These are phyloP conservation scores for Drosophila demipolita DNA, from an alignment of 2,888 invertebrate species.

Conservation along the genomic window DNA sequence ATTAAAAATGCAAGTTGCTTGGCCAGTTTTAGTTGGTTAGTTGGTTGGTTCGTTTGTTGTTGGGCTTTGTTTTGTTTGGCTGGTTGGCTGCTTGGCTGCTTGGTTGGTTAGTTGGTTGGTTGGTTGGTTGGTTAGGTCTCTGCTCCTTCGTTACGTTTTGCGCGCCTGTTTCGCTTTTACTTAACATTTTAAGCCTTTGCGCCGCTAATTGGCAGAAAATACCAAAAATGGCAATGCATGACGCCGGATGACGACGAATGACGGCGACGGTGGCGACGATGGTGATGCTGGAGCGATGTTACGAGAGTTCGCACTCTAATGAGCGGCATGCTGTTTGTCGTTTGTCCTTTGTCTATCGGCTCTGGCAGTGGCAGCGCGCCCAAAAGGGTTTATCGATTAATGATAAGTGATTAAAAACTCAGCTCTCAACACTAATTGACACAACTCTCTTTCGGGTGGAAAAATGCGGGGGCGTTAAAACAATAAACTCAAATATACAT, in stretches of 20 bases:
- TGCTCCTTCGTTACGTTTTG: constrained; percentile 74
- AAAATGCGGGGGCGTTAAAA: constrained; percentile 37
- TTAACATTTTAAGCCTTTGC: constrained; percentile 80
- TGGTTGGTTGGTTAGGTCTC: constrained; percentile 33
- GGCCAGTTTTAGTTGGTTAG: constrained; percentile 53
- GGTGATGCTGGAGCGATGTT: constrained; percentile 28
- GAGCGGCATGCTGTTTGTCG: constrained; percentile 52
- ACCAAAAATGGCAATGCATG: constrained; percentile 82
- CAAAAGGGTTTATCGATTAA: constrained; percentile 56
- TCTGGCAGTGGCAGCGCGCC: constrained; percentile 36
- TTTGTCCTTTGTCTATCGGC: background rate
- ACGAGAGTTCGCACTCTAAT: constrained; percentile 56
- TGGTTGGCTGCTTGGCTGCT: constrained; percentile 56
- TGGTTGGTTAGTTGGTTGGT: constrained; percentile 40
- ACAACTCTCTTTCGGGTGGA: constrained; percentile 20
- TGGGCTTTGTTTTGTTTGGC: constrained; percentile 6
- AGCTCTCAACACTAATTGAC: constrained; percentile 47
- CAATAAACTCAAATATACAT: constrained; percentile 53
- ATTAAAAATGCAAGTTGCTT: constrained; percentile 80
- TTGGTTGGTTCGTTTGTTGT: constrained; percentile 17
- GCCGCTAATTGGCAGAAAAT: constrained; percentile 83
- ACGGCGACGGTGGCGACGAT: constrained; percentile 18
- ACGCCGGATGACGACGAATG: constrained; percentile 42
- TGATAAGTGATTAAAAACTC: constrained; percentile 35
- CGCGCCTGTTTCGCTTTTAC: constrained; percentile 76